Conservation (phyloP, 2,797 vertebrate genomes). For the Amazonetta brasiliensis region DNA sequence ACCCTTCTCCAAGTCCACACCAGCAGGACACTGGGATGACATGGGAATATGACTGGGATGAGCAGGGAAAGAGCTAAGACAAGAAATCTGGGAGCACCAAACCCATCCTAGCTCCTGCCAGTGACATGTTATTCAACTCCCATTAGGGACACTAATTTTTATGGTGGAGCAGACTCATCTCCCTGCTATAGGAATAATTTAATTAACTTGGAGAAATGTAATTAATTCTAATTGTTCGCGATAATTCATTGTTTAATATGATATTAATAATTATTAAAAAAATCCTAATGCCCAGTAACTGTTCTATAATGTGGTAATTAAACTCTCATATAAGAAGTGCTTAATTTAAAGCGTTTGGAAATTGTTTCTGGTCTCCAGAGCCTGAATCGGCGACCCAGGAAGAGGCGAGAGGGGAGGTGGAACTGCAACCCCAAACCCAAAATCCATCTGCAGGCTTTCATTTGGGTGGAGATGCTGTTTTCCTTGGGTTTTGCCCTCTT, state of each 20-base stretch:
- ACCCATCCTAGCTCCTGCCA: accelerated
- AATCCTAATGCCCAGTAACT: slow-evolving; percentile 58
- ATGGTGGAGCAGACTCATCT: slow-evolving; percentile 39
- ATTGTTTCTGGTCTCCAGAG: not conserved
- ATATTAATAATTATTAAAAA: slow-evolving; percentile 70
- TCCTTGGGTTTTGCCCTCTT: not conserved
- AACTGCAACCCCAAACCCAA: not conserved
- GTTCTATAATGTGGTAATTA: slow-evolving; percentile 73
- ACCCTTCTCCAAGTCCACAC: accelerated
- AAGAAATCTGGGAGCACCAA: accelerated
- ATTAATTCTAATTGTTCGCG: slow-evolving; percentile 82
- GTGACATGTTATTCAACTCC: not conserved
- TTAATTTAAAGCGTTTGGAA: slow-evolving; percentile 37
- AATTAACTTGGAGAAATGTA: slow-evolving; percentile 79
- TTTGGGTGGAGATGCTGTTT: accelerated
- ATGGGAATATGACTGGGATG: accelerated
- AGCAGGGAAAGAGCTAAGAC: not conserved
- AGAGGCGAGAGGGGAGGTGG: not conserved
- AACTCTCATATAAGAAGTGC: slow-evolving; percentile 25
- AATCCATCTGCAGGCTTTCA: not conserved
- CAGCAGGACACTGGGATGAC: accelerated
- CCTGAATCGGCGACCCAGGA: not conserved
- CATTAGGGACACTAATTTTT: slow-evolving; percentile 2
- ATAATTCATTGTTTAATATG: slow-evolving; percentile 80
- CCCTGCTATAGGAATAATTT: slow-evolving; percentile 74